phyloP scores from a whole-genome alignment of 2,113 vertebrate species.

The Apodemus speciosus region DNA sequence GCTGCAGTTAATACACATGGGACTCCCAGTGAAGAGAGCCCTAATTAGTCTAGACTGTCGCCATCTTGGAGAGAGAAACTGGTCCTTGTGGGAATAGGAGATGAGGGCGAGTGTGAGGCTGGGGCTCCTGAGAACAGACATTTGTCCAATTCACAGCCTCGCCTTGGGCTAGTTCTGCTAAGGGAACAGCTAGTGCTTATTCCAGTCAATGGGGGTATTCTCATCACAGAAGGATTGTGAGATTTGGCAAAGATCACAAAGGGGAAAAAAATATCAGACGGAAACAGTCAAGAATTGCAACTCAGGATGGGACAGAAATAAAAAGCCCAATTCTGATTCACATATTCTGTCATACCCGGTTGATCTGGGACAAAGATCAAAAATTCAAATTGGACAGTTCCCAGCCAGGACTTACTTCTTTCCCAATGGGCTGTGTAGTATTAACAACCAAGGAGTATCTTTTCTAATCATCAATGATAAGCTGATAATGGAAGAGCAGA shows the following conservation, averaged over 20 bases:
- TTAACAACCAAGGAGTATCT: slow-evolving; percentile 26
- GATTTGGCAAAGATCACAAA: slow-evolving; percentile 54
- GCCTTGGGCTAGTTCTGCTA: slow-evolving; percentile 21
- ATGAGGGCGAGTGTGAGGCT: not conserved
- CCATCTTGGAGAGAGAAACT: slow-evolving; percentile 7
- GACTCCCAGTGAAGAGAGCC: not conserved
- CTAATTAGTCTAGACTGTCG: not conserved
- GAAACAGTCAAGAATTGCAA: slow-evolving; percentile 48
- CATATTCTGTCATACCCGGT: slow-evolving; percentile 20
- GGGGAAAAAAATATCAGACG: slow-evolving; percentile 30
- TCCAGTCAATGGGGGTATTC: slow-evolving; percentile 54
- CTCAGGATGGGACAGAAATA: slow-evolving; percentile 37
- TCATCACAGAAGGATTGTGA: slow-evolving; percentile 36
- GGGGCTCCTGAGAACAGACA: not conserved
- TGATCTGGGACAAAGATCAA: slow-evolving; percentile 29
- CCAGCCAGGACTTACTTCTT: slow-evolving; percentile 39
- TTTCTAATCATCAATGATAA: slow-evolving; percentile 60
- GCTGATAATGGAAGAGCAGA: slow-evolving; percentile 65
- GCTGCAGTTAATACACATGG: not conserved
- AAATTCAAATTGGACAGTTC: slow-evolving; percentile 41
- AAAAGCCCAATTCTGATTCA: slow-evolving; percentile 37
- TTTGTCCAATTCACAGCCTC: not conserved
- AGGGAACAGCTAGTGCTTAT: not conserved
- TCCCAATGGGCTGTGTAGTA: not conserved
- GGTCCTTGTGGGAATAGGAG: not conserved